phyloP scores from a whole-genome alignment of 1,140 invertebrate species.

The Marisa cornuarietis region DNA sequence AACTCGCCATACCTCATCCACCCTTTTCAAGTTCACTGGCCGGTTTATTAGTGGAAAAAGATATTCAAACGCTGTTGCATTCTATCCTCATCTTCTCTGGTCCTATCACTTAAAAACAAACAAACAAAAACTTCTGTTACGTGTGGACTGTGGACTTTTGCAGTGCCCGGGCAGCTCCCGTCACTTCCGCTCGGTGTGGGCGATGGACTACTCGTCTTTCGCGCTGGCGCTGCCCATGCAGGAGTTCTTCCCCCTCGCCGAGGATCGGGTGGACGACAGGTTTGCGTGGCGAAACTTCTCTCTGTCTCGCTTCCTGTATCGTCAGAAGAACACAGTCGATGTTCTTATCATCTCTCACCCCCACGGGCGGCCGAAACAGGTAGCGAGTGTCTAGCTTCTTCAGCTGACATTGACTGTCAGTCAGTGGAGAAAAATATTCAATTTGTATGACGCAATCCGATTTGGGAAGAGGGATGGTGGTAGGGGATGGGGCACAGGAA shows the following conservation, averaged over 20 bases:
- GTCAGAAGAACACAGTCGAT: slow-evolving; percentile 8
- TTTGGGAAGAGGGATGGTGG: too few species aligned
- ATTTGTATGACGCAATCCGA: too few species aligned
- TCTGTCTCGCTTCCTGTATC: slow-evolving; percentile 9
- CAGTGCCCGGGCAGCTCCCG: neutral
- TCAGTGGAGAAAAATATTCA: neutral
- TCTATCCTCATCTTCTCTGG: too few species aligned
- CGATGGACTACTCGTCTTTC: slow-evolving; percentile 23
- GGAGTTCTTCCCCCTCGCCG: neutral
- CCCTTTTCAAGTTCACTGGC: too few species aligned
- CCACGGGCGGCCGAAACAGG: slow-evolving; percentile 15
- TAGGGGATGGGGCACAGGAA: too few species aligned
- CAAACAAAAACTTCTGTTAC: too few species aligned
- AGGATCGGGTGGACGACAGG: neutral
- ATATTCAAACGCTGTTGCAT: too few species aligned
- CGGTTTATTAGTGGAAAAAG: too few species aligned
- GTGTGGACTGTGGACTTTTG: too few species aligned
- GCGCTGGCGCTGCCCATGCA: slow-evolving; percentile 14
- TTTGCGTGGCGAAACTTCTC: slow-evolving; percentile 17
- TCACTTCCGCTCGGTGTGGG: slow-evolving; percentile 7
- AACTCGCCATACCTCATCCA: too few species aligned
- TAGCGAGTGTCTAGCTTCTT: neutral
- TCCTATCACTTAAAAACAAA: too few species aligned
- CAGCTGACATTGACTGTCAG: neutral
- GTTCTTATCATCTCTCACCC: slow-evolving; percentile 21